Conservation (phyloP, 2,888 invertebrate genomes). For the Hirtodrosophila duncani region DNA sequence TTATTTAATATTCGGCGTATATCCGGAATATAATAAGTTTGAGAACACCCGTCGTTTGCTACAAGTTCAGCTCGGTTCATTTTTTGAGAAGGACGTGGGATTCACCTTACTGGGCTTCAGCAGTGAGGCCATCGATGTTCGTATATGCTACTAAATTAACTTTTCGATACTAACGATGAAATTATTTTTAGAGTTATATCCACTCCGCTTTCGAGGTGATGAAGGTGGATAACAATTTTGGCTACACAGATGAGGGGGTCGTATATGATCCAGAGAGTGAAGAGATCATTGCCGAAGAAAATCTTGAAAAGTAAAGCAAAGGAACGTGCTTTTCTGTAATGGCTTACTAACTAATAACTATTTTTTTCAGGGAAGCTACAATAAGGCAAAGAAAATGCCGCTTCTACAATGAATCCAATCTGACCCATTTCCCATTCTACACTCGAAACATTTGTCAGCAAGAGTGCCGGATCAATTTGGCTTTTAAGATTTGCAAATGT, state of each 20-base stretch:
- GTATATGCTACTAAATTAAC: neutral
- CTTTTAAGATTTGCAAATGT: slow-evolving; percentile 73
- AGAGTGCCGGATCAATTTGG: slow-evolving; percentile 76
- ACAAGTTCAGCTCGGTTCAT: slow-evolving; percentile 46
- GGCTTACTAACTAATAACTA: too few species aligned
- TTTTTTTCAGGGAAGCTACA: slow-evolving; percentile 56
- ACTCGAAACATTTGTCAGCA: slow-evolving; percentile 75
- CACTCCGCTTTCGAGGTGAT: slow-evolving; percentile 76
- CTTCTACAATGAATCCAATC: slow-evolving; percentile 75
- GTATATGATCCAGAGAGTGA: slow-evolving; percentile 58
- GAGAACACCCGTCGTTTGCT: slow-evolving; percentile 10
- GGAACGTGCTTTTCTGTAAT: too few species aligned
- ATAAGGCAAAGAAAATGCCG: slow-evolving; percentile 75
- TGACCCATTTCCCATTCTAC: slow-evolving; percentile 75
- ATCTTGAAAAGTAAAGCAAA: slow-evolving; percentile 67
- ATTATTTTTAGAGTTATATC: slow-evolving; percentile 58
- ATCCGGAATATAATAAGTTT: slow-evolving; percentile 38
- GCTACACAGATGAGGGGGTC: slow-evolving; percentile 55
- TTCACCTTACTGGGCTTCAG: slow-evolving; percentile 70
- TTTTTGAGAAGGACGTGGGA: slow-evolving; percentile 68
- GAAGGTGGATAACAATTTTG: slow-evolving; percentile 66
- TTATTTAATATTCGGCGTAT: slow-evolving; percentile 62
- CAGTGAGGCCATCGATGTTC: slow-evolving; percentile 57
- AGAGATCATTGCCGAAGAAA: slow-evolving; percentile 69
- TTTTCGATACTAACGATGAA: neutral